Percentiles rank a stretch among this genome's conserved stretches.
These are phyloP conservation scores for Pseudanteris insignis DNA, from an alignment of 2,888 invertebrate species.

Conservation along the genomic window DNA sequence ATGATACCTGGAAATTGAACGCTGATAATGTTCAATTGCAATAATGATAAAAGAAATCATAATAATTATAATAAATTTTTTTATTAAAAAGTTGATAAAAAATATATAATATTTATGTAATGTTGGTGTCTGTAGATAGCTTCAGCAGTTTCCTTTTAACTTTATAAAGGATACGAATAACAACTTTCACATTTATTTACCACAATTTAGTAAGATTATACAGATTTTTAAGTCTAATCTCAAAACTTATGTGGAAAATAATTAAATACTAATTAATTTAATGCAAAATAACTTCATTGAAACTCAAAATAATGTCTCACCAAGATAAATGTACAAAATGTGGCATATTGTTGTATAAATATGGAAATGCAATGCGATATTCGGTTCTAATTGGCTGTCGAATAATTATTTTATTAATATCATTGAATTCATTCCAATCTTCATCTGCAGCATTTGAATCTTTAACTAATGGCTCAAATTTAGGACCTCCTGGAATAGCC, in stretches of 20 bases:
- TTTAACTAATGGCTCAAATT: constrained; percentile 98
- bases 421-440: constrained; percentile 99
- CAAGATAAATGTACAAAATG: constrained; percentile 98
- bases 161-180: constrained; percentile 69
- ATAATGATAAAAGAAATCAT: too few relatives aligned
- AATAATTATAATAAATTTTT: too few relatives aligned
- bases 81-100: background rate
- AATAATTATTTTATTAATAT: constrained; percentile 99
- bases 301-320: too few relatives aligned
- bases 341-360: constrained; percentile 98
- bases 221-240: constrained; percentile 52
- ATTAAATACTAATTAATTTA: too few relatives aligned
- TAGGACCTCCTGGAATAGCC: constrained; percentile 99
- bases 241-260: constrained; percentile 66
- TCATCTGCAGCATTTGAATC: constrained; percentile 97
- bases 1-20: constrained; percentile 93
- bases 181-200: constrained; percentile 67
- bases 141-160: constrained; percentile 69
- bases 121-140: constrained; percentile 70
- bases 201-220: constrained; percentile 71
- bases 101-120: background rate
- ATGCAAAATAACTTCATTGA: too few relatives aligned
- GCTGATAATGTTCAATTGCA: too few relatives aligned
- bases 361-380: constrained; percentile 99
- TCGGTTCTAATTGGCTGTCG: constrained; percentile 98